Evolutionary conservation across 1,140 invertebrate species (phyloP), one percentile per base, ranked within the genome.

Genomic region (Ips typographus): DNA sequence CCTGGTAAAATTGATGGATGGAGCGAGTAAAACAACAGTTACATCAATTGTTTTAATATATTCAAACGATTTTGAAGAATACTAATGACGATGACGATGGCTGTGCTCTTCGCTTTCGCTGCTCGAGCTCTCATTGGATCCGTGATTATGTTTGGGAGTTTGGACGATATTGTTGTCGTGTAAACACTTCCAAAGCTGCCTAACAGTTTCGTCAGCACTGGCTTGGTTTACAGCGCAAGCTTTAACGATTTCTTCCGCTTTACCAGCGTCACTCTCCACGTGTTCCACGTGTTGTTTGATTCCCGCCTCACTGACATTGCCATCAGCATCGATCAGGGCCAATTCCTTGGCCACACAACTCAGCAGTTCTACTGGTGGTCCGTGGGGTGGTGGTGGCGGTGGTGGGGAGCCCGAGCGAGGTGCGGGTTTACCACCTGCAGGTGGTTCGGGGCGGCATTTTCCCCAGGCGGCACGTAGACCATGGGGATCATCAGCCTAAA

Each of bases 381-480:
- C n/a, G 4, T 43, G 3, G 42, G 57, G 4, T 40, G 6, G 36
- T 49, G 22, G 4, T 3, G n/a, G 37, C 53, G 41, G 2, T 40
- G 36, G 47, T 43, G 4, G 6, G 6, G 49, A 52, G 2, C 37
- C 37, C 3, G 7, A 5, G n/a, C 47, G 47, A n/a, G 49, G 57
- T 38, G 49, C 44, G 38, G 49, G 57, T 1, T 55, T 1, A 1
- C 44, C n/a, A 22, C 22, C 22, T 22, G 22, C 22, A 22, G 22
- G 4, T 7, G 39, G 0, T 62, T 52, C 7, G 58, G 47, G 44
- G n/a, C 52, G 67, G 8, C 67, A 69, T 55, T 58, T 52, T 39
- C 40, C 22, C n/a, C 62, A 59, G 40, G 59, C 67, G 3, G 40
- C 56, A 3, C 7, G 1, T 7, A 41, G 37, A 40, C 65, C 65